Evolutionary conservation across 2,797 vertebrate species (phyloP), one percentile per base, ranked within the genome.

Genomic region (Enteromius mattozi): DNA sequence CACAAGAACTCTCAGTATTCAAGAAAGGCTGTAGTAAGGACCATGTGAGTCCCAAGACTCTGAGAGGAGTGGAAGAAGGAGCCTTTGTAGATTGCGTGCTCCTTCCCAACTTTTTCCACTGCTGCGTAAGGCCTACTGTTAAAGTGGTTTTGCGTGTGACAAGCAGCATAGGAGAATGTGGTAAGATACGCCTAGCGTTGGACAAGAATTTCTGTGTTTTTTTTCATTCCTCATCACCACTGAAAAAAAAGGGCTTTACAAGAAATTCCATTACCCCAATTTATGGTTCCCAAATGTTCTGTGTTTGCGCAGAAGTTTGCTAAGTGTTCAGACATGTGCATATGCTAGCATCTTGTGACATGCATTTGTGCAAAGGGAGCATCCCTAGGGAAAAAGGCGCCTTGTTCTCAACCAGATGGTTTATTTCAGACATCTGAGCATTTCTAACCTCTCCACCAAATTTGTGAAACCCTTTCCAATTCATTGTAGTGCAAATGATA

Each of bases 371-470:
- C 42, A 80, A 76, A 24, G 45, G 68, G 27, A 59, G 51, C 56
- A 77, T 56, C 75, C 81, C 76, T 66, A 70, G 76, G 42, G 59
- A 56, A 72, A 47, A 88, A 88, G 91, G 90, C 91, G 90, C 92
- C 88, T 91, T 91, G 91, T 88, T 63, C 80, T 90, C 75, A 85
- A 87, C 91, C 90, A 92, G 82, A 85, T 24, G 69, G 89, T 89
- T 90, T 74, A 82, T 80, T 79, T 68, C 47, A 70, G 75, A 77
- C 71, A 24, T 40, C 61, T 24, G 4, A 24, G 33, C 70, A 65
- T 37, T 35, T 16, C 21, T 56, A 45, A 72, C 76, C 54, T 71
- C 85, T 80, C 65, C 45, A 37, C 65, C 3, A 4, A 65, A 63
- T 69, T 61, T 59, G 54, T 33, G 6, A 6, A 86, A 80, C 10